Conservation (phyloP, 1,140 invertebrate genomes). For the Micrasema minimum region DNA sequence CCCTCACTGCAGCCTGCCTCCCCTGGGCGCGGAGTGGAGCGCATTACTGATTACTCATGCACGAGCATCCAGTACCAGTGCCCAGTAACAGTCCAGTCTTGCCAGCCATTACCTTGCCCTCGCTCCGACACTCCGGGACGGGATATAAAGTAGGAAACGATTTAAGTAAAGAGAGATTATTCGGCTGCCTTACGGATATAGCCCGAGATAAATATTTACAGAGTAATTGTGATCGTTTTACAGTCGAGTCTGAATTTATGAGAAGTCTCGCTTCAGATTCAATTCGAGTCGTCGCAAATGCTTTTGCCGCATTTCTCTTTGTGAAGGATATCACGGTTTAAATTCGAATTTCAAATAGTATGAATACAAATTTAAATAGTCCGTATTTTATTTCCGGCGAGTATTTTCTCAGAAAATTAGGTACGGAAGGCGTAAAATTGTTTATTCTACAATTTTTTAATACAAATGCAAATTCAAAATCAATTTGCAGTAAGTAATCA, state of each 20-base stretch:
- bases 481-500: neutral
- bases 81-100: conserved; percentile 5
- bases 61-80: no score
- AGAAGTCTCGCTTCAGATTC: conserved; percentile 5
- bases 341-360: neutral
- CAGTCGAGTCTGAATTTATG: conserved; percentile 22
- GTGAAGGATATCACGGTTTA: neutral
- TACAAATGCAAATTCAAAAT: neutral
- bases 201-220: conserved; percentile 36
- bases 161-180: conserved; percentile 34
- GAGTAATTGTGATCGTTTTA: conserved; percentile 22
- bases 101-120: neutral
- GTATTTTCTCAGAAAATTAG: conserved; percentile 14
- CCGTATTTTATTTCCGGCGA: neutral
- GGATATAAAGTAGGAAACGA: conserved; percentile 6
- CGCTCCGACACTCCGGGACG: neutral
- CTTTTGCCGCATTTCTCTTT: conserved; percentile 4
- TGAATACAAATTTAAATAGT: no score
- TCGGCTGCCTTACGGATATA: conserved; percentile 28
- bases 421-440: conserved; percentile 7
- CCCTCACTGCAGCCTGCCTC: no score
- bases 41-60: conserved; percentile 53
- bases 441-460: neutral
- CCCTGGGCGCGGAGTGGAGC: no score
- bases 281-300: conserved; percentile 10